Evolutionary conservation across 2,888 invertebrate genomes (phyloP).

Genomic region (Mesorhabditis sp.): DNA sequence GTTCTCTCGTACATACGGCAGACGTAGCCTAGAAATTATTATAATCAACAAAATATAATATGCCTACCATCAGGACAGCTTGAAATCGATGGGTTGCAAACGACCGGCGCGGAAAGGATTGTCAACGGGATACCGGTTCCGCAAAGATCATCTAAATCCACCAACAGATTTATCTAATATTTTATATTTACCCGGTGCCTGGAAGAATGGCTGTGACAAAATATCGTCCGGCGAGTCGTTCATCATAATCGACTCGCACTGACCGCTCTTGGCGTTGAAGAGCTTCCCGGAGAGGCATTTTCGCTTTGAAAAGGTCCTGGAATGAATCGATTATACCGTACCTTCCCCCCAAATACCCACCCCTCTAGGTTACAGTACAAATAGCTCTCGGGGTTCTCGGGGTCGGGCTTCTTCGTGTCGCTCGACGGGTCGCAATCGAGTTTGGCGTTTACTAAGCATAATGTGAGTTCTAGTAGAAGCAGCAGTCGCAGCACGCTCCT

Average conservation of each 20-base stretch:
- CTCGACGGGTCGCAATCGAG: slow-evolving; percentile 40
- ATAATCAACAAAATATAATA: neutral
- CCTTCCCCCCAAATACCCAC: slow-evolving; percentile 20
- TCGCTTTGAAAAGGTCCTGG: slow-evolving; percentile 45
- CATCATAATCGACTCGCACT: slow-evolving; percentile 32
- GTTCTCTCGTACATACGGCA: slow-evolving; percentile 54
- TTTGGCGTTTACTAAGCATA: slow-evolving; percentile 12
- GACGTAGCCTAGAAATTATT: slow-evolving; percentile 41
- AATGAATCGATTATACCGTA: slow-evolving; percentile 8
- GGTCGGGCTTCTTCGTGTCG: slow-evolving; percentile 45
- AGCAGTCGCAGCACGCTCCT: neutral
- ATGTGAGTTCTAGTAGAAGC: neutral
- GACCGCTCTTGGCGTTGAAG: slow-evolving; percentile 41
- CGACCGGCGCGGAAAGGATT: slow-evolving; percentile 52
- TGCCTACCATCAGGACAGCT: slow-evolving; percentile 54
- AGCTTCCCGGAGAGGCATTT: slow-evolving; percentile 48
- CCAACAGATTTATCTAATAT: neutral
- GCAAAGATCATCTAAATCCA: slow-evolving; percentile 49
- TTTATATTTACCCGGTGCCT: slow-evolving; percentile 44
- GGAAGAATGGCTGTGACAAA: slow-evolving; percentile 51
- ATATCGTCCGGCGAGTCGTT: slow-evolving; percentile 30
- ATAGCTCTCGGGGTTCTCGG: slow-evolving; percentile 43
- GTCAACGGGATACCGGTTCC: slow-evolving; percentile 53
- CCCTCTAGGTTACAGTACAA: slow-evolving; percentile 55
- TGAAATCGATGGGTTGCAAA: slow-evolving; percentile 53